Conservation (phyloP, 2,888 invertebrate species). For the Ochropleura leucogaster region DNA sequence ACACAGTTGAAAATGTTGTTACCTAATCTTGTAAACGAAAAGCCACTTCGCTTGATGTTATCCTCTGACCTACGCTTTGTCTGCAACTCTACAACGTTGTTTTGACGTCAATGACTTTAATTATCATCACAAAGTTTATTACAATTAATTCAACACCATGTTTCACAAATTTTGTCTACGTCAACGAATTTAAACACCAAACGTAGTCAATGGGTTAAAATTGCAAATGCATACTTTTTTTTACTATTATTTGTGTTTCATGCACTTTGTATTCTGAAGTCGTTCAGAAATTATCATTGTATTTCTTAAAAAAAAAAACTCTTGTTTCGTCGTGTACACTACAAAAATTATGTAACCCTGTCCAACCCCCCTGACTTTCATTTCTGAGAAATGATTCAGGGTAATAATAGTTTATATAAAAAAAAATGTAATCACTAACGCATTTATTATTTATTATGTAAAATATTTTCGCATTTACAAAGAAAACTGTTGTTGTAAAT, state of each 20-base stretch:
- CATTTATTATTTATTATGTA: slow-evolving; percentile 67
- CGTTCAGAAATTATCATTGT: slow-evolving; percentile 53
- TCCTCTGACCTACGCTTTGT: slow-evolving; percentile 47
- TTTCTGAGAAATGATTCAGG: slow-evolving; percentile 66
- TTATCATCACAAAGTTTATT: slow-evolving; percentile 45
- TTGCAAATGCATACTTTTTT: slow-evolving; percentile 54
- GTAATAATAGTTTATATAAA: slow-evolving; percentile 42
- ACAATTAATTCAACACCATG: slow-evolving; percentile 34
- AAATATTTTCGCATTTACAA: slow-evolving; percentile 71
- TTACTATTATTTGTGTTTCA: slow-evolving; percentile 53
- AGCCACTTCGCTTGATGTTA: slow-evolving; percentile 50
- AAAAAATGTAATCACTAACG: slow-evolving; percentile 56
- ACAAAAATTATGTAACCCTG: slow-evolving; percentile 58
- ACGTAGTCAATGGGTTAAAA: slow-evolving; percentile 42
- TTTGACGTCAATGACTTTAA: slow-evolving; percentile 30
- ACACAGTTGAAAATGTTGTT: slow-evolving; percentile 22
- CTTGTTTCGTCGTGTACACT: slow-evolving; percentile 56
- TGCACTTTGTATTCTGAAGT: slow-evolving; percentile 52
- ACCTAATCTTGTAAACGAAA: slow-evolving; percentile 43
- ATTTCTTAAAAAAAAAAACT: slow-evolving; percentile 45
- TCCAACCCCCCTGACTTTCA: slow-evolving; percentile 52
- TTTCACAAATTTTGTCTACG: slow-evolving; percentile 24
- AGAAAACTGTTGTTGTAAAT: slow-evolving; percentile 70
- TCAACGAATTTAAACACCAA: slow-evolving; percentile 48
- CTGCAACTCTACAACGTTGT: slow-evolving; percentile 10